Base-by-base conservation (phyloP, 2,113 vertebrate species). In the Melierax canorus region DNA sequence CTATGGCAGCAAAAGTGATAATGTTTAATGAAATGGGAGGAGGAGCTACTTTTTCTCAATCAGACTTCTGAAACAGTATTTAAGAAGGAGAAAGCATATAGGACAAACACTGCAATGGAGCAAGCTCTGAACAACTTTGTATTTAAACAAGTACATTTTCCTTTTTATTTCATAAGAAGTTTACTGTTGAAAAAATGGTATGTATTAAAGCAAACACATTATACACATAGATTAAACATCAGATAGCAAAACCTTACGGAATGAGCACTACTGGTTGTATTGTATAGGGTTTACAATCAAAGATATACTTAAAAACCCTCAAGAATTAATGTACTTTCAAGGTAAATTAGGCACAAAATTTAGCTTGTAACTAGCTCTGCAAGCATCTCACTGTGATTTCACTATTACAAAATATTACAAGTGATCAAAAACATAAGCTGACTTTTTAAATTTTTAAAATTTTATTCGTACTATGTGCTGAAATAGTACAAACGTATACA, bases 161-260 rank as follows among this genome's bases (percentile, higher is more conserved):
- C 85, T 94, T 95, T 98, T 97, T 98, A 98, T 97, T 98, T 97
- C 43, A 51, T 97, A 97, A 87, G 96, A 98, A 96, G 84, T 97
- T 97, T 97, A 97, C 92, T 92, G 75, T 97, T 98, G 97, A 97
- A 98, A 98, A 98, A 98, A 97, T 90, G 73, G 38, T 96, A 93
- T 94, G 78, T 98, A 96, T 97, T 97, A 97, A 97, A 98, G 97
- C 97, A 94, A 98, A 96, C 94, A 97, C 88, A 64, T 96, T 93
- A 95, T 98, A 97, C 96, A 96, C 83, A 96, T 38, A 83, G 97
- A 96, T 97, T 95, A 97, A 97, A 97, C 91, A 96, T 88, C 75
- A 64, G 88, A 97, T 94, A 97, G 95, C 95, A 98, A 98, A 98
- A 98, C 94, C 4, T 43, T 91, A 88, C 5, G 63, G 93, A 73